A percentile compares a stretch with the other conserved stretches of the same genome.
phyloP scores from a whole-genome alignment of 2,113 vertebrate genomes.

The rat (Rattus norvegicus) region GRCr8 NC_086029.1:71107001-71107500 shows the following conservation, averaged over 20 bases:
- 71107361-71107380: slow-evolving; percentile 89
- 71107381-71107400: slow-evolving; percentile 86
- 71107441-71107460: slow-evolving; percentile 86
- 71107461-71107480: slow-evolving; percentile 90
- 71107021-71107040: slow-evolving; percentile 90
- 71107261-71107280: slow-evolving; percentile 93
- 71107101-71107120: slow-evolving; percentile 82
- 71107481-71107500: slow-evolving; percentile 85
- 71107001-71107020: slow-evolving; percentile 89
- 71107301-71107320: slow-evolving; percentile 92
- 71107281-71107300: slow-evolving; percentile 94
- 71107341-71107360: slow-evolving; percentile 91
- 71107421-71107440: slow-evolving; percentile 80
- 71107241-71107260: slow-evolving; percentile 93
- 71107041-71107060: slow-evolving; percentile 86
- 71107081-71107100: slow-evolving; percentile 73
- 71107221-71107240: slow-evolving; percentile 91
- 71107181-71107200: slow-evolving; percentile 87
- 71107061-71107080: slow-evolving; percentile 91
- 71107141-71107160: slow-evolving; percentile 83
- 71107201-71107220: slow-evolving; percentile 90
- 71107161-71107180: slow-evolving; percentile 86
- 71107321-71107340: slow-evolving; percentile 91
- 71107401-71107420: slow-evolving; percentile 90
- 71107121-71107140: slow-evolving; percentile 86